Base-by-base conservation (phyloP, 2,888 invertebrate species). In the Physocephala rufipes region DNA sequence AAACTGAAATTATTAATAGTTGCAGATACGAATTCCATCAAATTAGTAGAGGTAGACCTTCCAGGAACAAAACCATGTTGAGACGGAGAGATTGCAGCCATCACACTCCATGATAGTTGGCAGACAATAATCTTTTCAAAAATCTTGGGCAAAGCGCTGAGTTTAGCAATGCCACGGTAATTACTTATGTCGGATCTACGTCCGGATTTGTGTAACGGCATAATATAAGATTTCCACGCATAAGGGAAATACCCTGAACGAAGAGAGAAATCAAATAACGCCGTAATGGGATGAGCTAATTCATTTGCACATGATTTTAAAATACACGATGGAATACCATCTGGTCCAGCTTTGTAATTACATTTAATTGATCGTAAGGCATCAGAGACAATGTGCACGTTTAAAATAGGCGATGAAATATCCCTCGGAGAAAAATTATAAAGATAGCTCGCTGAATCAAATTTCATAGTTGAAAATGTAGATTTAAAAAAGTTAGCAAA, bases 311-410 rank as follows among this genome's bases (percentile, higher is more conserved):
- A 63, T 2, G 15, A 47, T 47, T 63, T 63, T 21, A 24, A 45
- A 43, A 47, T 13, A 21, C 63, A 63, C 21, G 63, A 43, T 13
- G 63, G 62, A 9, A 63, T 45, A 21, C 24, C 43, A 26, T 47
- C 63, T 21, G 43, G 21, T 21, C 63, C 63, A 26, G 21, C 12
- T 43, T 45, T 47, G 7, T 63, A 24, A 26, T 21, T 21, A 16
- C 43, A 45, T 47, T 45, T 63, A 24, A 63, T n/a, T 15, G 45
- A 19, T 7, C 47, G 45, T 21, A 47, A 21, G 7, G 24, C n/a
- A 1, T 15, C 16, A 13, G 5, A 12, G 2, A 63, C 63, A 7
- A 24, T 63, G 15, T 63, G n/a, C 16, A 16, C 26, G 16, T 63
- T 15, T n/a, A 63, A 47, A 16, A 47, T 36, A 36, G 36, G 36